Base-by-base conservation (phyloP, 2,113 vertebrate species). In the Bos indicus region DNA sequence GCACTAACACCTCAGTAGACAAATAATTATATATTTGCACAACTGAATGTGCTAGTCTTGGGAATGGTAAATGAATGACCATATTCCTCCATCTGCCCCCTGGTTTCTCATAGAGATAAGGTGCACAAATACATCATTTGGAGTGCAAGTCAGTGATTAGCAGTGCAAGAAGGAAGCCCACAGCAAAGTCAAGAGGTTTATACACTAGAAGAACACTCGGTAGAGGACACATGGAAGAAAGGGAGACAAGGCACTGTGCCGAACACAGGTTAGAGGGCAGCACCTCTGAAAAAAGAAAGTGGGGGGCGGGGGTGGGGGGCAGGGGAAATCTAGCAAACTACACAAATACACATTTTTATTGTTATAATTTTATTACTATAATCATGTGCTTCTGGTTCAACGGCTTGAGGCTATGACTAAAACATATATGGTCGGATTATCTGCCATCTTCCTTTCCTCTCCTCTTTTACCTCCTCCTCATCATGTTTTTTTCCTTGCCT, bases 101-200 rank as follows among this genome's bases (percentile, higher is more conserved):
- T 48, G 19, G 6, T 25, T 62, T 48, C 9, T 48, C 84, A 71
- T 21, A 71, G 19, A 71, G n/a, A 40, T 40, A 40, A 71, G 67
- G 67, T 0, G 0, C 0, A 0, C n/a, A 71, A 12, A 71, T 71
- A 71, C 19, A 40, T 71, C 67, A 12, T 10, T 30, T 71, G 59
- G 16, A 36, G 15, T 30, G 54, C 62, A 85, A 51, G 36, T 78
- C 48, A 77, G 60, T 33, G 25, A 56, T 36, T 71, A 23, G 26
- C 28, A 28, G 8, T 51, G n/a, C 5, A 54, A 92, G 26, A 36
- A 19, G 19, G 36, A 92, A 48, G 36, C 19, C 74, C 60, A 26
- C 14, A 23, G 62, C 25, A 26, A 80, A 33, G 11, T 48, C 17
- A 36, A 48, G 13, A 92, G 19, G 78, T 64, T 26, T 51, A 25